phyloP scores from a whole-genome alignment of 2,888 invertebrate genomes.

The Rosalia funebris region DNA sequence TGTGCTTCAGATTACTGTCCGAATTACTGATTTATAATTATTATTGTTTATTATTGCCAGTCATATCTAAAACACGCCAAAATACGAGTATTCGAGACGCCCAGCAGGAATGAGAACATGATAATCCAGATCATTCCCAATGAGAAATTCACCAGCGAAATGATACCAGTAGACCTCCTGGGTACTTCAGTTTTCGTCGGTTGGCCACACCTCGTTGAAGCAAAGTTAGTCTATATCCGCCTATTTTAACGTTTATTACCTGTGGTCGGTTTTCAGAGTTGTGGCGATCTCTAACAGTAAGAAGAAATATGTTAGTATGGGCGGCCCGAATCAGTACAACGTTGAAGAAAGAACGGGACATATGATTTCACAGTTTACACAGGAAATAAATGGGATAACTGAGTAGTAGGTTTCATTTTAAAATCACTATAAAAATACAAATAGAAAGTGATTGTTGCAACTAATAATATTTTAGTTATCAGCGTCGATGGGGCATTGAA shows the following conservation, averaged over 20 bases:
- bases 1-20: neutral
- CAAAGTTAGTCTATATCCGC: slow-evolving; percentile 70
- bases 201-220: slow-evolving; percentile 94
- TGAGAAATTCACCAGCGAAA: slow-evolving; percentile 57
- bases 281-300: slow-evolving; percentile 71
- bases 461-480: slow-evolving; percentile 69
- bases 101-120: slow-evolving; percentile 84
- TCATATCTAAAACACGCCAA: slow-evolving; percentile 70
- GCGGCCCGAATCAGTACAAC: slow-evolving; percentile 61
- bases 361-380: slow-evolving; percentile 60
- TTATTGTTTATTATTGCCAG: slow-evolving; percentile 44
- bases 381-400: slow-evolving; percentile 66
- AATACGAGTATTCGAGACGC: slow-evolving; percentile 90
- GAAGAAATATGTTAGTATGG: slow-evolving; percentile 64
- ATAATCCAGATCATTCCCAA: slow-evolving; percentile 74
- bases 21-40: neutral
- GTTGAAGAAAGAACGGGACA: slow-evolving; percentile 61
- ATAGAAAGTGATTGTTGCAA: too few species aligned
- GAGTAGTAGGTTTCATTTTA: slow-evolving; percentile 67
- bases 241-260: neutral
- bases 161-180: slow-evolving; percentile 67
- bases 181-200: slow-evolving; percentile 82
- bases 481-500: slow-evolving; percentile 81
- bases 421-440: too few species aligned
- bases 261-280: slow-evolving; percentile 66